Evolutionary conservation across 2,888 invertebrate species (phyloP), one percentile per base, ranked within the genome.

Genomic region (Patella caerulea): DNA sequence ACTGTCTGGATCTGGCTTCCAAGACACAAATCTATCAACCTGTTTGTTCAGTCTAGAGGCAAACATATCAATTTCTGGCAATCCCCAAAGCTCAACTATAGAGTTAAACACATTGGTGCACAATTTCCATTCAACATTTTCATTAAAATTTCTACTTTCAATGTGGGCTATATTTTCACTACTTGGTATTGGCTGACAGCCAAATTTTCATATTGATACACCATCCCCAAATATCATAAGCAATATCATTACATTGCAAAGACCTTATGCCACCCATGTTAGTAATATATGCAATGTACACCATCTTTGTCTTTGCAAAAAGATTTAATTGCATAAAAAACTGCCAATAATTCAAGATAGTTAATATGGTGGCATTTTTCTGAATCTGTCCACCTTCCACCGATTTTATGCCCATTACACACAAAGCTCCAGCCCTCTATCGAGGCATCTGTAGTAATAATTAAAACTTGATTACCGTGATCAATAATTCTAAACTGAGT

Each of bases 191-290:
- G 5, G 70, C 69, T 65, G 34, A 73, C 45, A 77, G n/a, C 77
- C 77, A 77, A 17, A 73, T 59, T 17, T 77, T n/a, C 19, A 29
- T 34, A n/a, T 77, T 65, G 12, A 73, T 77, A 19, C 45, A 56
- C 77, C 77, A 77, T 34, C 15, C 14, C 77, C 73, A 77, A 14
- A 77, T 56, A 9, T 73, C 52, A 12, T 54, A 19, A 73, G 77
- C 73, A 0, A 77, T 19, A 52, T 19, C 19, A 77, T 77, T 77
- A 65, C 77, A 77, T 34, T 14, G 11, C 17, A 3, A 9, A 17
- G 77, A 77, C 56, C 73, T 72, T 34, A 71, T 69, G 19, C 77
- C 73, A 24, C 77, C 77, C 59, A 77, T 59, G 24, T 55, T 17
- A 69, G 34, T 65, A 29, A 77, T 69, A 19, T 73, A 77, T 17